Conservation (phyloP, 2,113 vertebrate species). For the Macquaria australasica region DNA sequence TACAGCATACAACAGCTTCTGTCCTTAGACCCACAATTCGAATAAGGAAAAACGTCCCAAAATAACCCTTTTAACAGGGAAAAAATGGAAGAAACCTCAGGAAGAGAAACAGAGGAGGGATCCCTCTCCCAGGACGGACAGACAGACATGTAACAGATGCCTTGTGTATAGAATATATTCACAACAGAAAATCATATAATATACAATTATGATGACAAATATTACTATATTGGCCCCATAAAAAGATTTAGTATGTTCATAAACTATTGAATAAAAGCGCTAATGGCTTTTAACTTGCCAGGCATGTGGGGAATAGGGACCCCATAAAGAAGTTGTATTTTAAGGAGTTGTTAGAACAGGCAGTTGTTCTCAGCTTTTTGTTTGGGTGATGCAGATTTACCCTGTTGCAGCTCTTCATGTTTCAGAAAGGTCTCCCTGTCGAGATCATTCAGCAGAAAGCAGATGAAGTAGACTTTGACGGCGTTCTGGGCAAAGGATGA, state of each 20-base stretch:
- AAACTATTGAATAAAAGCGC: slow-evolving; percentile 45
- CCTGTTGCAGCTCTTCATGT: background rate
- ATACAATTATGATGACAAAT: too few relatives aligned
- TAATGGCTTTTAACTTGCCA: slow-evolving; percentile 48
- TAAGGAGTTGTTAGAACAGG: background rate
- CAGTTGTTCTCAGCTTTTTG: background rate
- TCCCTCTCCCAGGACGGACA: too few relatives aligned
- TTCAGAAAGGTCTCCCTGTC: slow-evolving; percentile 5
- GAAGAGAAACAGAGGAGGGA: too few relatives aligned
- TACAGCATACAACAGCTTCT: too few relatives aligned
- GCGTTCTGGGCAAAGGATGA: slow-evolving; percentile 28
- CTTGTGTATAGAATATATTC: too few relatives aligned
- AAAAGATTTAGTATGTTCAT: slow-evolving; percentile 53
- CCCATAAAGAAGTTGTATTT: slow-evolving; percentile 32
- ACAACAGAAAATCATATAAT: too few relatives aligned
- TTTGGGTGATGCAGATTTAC: background rate
- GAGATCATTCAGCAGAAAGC: slow-evolving; percentile 19
- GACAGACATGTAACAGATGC: too few relatives aligned
- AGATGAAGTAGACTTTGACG: slow-evolving; percentile 20
- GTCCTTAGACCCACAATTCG: too few relatives aligned
- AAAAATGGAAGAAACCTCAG: too few relatives aligned
- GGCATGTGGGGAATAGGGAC: background rate
- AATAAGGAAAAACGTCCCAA: too few relatives aligned
- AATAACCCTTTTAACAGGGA: too few relatives aligned
- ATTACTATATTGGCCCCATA: slow-evolving; percentile 10